phyloP scores from a whole-genome alignment of 2,888 invertebrate species.

The Operophtera brumata region DNA sequence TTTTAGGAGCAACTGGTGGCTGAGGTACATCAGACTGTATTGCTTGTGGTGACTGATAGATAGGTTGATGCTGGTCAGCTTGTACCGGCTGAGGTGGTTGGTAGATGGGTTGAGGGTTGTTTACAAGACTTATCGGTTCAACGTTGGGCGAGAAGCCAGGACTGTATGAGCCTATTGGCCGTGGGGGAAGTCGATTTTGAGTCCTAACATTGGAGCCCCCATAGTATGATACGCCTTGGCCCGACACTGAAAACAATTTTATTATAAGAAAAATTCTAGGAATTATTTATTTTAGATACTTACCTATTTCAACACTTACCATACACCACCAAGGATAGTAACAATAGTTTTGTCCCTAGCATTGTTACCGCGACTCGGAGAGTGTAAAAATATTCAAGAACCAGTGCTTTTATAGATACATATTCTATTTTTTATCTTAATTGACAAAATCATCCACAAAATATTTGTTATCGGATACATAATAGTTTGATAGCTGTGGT shows the following conservation, averaged over 20 bases:
- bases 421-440: neutral
- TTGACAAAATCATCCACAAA: neutral
- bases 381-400: conserved; percentile 4
- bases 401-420: conserved; percentile 1
- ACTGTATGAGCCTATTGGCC: conserved; percentile 4
- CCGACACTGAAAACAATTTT: conserved; percentile 21
- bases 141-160: neutral
- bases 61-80: neutral
- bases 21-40: neutral
- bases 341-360: conserved; percentile 36
- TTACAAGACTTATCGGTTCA: neutral
- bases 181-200: conserved; percentile 25
- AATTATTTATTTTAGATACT: no score
- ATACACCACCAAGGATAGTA: conserved; percentile 39
- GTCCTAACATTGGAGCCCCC: conserved; percentile 36
- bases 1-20: conserved; percentile 1
- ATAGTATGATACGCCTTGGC: conserved; percentile 28
- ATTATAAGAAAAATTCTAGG: neutral
- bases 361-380: conserved; percentile 13
- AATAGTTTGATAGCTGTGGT: conserved; percentile 6
- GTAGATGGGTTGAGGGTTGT: conserved; percentile 8
- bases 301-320: no score
- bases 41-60: neutral
- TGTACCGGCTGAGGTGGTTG: conserved; percentile 3
- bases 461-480: neutral